Evolutionary conservation across 2,888 invertebrate species (phyloP), one percentile per base, ranked within the genome.

Genomic region (Agrochola lychnidis): DNA sequence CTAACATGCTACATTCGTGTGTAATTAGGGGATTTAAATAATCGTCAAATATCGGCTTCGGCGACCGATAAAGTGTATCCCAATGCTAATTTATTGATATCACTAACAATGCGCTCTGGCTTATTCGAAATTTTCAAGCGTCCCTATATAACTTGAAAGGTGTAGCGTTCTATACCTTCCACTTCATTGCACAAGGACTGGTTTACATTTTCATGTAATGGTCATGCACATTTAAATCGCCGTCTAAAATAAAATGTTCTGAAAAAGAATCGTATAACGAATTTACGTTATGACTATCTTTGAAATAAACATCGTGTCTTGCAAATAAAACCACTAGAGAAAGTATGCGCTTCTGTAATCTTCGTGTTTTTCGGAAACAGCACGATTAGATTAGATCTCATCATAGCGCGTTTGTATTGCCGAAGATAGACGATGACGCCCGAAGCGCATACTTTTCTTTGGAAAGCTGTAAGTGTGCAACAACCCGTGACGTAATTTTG

Each of bases 401-500:
- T 4, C 1, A 48, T 16, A 25, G 25, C 19, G 19, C 45, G 25
- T 45, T 45, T 45, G 12, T 66, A 6, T 48, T 48, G 6, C 67
- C 66, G 22, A 67, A 67, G 9, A 48, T 48, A 48, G 22, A 66
- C 48, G 45, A 51, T 30, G 30, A 30, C 30, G 22, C 30, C 30
- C 30, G 53, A 67, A 51, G 5, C 53, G 14, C 14, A 30, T 67
- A 53, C 14, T 67, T 67, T 53, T 53, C 14, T 22, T 53, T 56
- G 10, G 9, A 16, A 42, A 64, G 16, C 40, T 42, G 19, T 48
- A 30, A 25, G 6, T 36, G 5, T n/a, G n/a, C 19, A 68, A 70
- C 71, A 45, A 53, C 7, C 19, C n/a, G 36, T 77, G 36, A 36
- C 40, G n/a, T 48, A 2, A 22, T 75, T 45, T 78, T 96, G 63